Base-by-base conservation (phyloP, 2,888 invertebrate genomes). In the Mayetiola destructor region DNA sequence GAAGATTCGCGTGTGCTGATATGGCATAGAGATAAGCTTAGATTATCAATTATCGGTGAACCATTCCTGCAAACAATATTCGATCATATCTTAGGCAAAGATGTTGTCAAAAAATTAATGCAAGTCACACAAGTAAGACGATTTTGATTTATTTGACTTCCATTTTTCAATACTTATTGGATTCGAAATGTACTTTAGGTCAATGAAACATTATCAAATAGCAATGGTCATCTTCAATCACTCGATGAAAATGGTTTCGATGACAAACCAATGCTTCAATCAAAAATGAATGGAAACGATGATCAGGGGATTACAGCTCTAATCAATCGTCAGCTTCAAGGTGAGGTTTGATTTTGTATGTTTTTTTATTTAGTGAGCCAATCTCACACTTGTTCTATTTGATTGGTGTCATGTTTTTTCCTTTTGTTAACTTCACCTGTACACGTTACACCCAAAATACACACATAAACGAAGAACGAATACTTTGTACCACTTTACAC, bases 11-110 rank as follows among this genome's bases (percentile, higher is more conserved):
- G 85, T 56, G 82, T 89, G 63, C 74, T 89, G 62, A 81, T 88
- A 62, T 89, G 88, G 88, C 88, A 88, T 70, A 78, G 88, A 48
- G 88, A 89, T 72, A 88, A 88, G 71, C 77, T 89, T 68, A 86
- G 87, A 73, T 75, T 89, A 63, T 86, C 86, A 61, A 88, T 89
- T 66, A 86, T 87, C 77, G 80, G 81, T 55, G 85, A 86, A 70
- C 84, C 81, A 62, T 89, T 88, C 74, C 77, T 89, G 63, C 86
- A 87, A 72, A 84, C 86, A 20, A 85, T 89, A 60, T 88, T 89
- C 72, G 88, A 89, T 73, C 88, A 88, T 69, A 85, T 89, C 64
- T 77, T 89, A 56, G 88, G 88, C 23, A 75, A 87, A 63, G 89
- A 89, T 69, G 88, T 89, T 59, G 88, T 89, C 54, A 86, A 88